Conservation (phyloP, 2,888 invertebrate species). For the Cetonia aurata region DNA sequence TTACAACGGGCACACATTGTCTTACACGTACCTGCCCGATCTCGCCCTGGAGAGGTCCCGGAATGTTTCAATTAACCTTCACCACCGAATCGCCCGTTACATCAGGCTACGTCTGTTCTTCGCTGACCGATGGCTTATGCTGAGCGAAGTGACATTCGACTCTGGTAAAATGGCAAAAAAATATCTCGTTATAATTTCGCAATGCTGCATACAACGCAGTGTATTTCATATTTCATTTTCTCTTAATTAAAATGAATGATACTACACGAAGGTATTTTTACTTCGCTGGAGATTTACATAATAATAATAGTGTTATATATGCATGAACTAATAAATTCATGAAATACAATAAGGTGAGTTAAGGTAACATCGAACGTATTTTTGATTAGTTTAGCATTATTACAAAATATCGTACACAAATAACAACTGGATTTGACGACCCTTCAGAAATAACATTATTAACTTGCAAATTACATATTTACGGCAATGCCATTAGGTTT, state of each 20-base stretch:
- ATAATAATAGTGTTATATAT: not conserved
- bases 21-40: conserved; percentile 73
- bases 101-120: conserved; percentile 76
- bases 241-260: not conserved
- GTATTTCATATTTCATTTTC: not conserved
- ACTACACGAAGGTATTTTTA: no score
- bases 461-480: no score
- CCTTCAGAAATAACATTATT: no score
- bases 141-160: conserved; percentile 77
- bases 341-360: no score
- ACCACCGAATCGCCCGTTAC: conserved; percentile 73
- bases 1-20: conserved; percentile 70
- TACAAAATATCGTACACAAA: no score
- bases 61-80: conserved; percentile 76
- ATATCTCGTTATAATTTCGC: not conserved
- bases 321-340: no score
- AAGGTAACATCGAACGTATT: no score
- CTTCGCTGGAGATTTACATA: no score
- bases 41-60: conserved; percentile 74
- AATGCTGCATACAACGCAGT: not conserved
- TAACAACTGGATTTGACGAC: no score
- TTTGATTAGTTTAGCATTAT: no score
- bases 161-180: conserved; percentile 64
- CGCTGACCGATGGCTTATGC: conserved; percentile 78
- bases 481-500: no score